These are phyloP conservation scores for Pammene aurita DNA, from an alignment of 2,888 invertebrate species.

Conservation along the genomic window DNA sequence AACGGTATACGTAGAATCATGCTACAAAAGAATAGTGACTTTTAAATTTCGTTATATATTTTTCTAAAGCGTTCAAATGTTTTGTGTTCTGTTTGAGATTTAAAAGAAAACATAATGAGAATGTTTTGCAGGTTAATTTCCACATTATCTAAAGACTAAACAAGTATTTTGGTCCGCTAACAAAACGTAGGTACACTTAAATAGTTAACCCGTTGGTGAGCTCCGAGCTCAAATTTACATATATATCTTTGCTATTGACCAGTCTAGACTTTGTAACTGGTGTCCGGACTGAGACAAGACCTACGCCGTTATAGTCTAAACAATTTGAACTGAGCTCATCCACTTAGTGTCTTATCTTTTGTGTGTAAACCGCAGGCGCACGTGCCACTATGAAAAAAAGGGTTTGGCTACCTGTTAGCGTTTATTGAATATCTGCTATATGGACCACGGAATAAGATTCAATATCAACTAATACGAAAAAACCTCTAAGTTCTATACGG, in stretches of 20 bases:
- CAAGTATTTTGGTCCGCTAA: slow-evolving; percentile 21
- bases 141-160: slow-evolving; percentile 10
- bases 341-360: too few relatives aligned
- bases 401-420: too few relatives aligned
- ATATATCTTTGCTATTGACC: slow-evolving; percentile 70
- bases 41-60: neutral
- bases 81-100: neutral
- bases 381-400: too few relatives aligned
- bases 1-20: neutral
- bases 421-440: too few relatives aligned
- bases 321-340: too few relatives aligned
- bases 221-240: slow-evolving; percentile 58
- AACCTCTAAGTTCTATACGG: too few relatives aligned
- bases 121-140: slow-evolving; percentile 3
- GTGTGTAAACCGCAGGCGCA: too few relatives aligned
- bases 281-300: slow-evolving; percentile 60
- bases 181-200: slow-evolving; percentile 34
- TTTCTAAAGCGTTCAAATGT: neutral
- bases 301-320: slow-evolving; percentile 44
- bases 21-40: slow-evolving; percentile 2
- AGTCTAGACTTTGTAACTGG: slow-evolving; percentile 70
- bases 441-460: too few relatives aligned
- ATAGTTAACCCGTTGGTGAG: slow-evolving; percentile 42
- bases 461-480: too few relatives aligned
- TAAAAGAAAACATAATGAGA: neutral